Conservation (phyloP, 1,140 invertebrate species). For the Subanguina moxae region DNA sequence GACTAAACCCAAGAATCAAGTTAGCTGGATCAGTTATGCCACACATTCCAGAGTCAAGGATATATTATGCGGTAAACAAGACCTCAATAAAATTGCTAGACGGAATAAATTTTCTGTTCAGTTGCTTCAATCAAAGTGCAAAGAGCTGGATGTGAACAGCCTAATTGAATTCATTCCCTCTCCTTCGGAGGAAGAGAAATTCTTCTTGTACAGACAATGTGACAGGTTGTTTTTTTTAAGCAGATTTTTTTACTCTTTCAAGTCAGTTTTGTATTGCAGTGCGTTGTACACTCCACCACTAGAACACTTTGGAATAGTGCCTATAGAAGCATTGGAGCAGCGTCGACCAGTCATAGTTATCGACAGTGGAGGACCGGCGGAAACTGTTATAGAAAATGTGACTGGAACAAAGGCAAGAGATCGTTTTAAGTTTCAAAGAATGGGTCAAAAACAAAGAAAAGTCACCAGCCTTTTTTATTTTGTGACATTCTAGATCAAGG, state of each 20-base stretch:
- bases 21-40: conserved; percentile 58
- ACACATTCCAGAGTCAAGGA: conserved; percentile 57
- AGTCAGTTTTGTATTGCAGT: neutral
- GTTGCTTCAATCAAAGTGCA: conserved; percentile 43
- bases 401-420: conserved; percentile 49
- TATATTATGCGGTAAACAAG: conserved; percentile 40
- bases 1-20: conserved; percentile 44
- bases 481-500: conserved; percentile 39
- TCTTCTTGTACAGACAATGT: conserved; percentile 52
- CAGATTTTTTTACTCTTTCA: too few species aligned
- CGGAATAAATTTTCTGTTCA: conserved; percentile 12
- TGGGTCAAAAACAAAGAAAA: neutral
- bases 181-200: conserved; percentile 51
- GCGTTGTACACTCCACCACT: conserved; percentile 57
- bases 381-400: conserved; percentile 55
- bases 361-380: conserved; percentile 56
- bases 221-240: conserved; percentile 20
- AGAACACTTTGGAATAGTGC: conserved; percentile 59
- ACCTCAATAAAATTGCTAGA: too few species aligned
- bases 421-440: neutral
- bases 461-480: neutral
- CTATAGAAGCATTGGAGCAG: conserved; percentile 58
- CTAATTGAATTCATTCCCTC: conserved; percentile 54
- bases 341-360: conserved; percentile 58
- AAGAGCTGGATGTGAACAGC: conserved; percentile 45